Base-by-base conservation (phyloP, 1,140 invertebrate species). In the Branchinecta lynchi region DNA sequence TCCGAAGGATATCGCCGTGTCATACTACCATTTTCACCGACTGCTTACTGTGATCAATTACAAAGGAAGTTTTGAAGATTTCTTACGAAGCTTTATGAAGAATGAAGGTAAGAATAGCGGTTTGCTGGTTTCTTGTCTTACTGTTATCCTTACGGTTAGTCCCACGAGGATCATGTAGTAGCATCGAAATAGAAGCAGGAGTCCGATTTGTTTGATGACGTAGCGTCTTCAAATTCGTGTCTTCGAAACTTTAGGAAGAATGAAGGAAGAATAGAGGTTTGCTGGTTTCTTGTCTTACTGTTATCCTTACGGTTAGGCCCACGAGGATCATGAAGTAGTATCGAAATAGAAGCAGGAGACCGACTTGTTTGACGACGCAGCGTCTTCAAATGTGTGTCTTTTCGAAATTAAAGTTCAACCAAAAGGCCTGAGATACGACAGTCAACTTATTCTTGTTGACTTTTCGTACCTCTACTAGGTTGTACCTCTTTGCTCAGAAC, bases 1-100 rank as follows among this genome's bases (percentile, higher is more conserved):
- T 74, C 81, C 81, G 7, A 82, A 81, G 73, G 81, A 82, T 74
- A 75, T 78, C 0, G 74, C 75, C 6, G 81, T 83, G 8, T 82
- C 81, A 0, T 81, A 79, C 68, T 82, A 78, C 72, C 76, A 81
- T 74, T 82, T 82, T 74, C 44, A 74, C n/a, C 71, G 77, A 21
- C 77, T 80, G 76, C 69, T 80, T 7, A 77, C 73, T 7, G 71
- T 76, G 8, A 72, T 75, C 9, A 75, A 75, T 71, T 82, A 77
- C 72, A 70, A 72, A 12, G 80, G 79, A 7, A 72, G 74, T 12
- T 79, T 81, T 72, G 72, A 77, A 20, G 74, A 79, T 7, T 82
- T 81, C 73, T 75, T 80, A 17, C 66, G 78, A 20, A 74, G 77
- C 51, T 83, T 84, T 74, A 45, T 80, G 0, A 74, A 77, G 21